These are phyloP conservation scores for Dryococelus australis DNA, from an alignment of 2,888 invertebrate species.

Conservation along the genomic window DNA sequence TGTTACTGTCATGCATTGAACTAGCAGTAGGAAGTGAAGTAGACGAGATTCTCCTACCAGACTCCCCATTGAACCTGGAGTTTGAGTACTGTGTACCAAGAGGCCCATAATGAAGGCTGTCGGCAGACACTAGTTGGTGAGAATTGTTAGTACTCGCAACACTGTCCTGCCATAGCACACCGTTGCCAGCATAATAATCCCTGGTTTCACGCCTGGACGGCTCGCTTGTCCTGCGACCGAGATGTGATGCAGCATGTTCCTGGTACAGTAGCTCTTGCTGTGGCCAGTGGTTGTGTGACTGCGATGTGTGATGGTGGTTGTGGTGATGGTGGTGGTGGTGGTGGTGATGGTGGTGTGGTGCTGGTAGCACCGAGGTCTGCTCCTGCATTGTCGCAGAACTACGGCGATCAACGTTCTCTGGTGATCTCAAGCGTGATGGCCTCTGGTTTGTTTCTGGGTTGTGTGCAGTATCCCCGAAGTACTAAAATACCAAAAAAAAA, in stretches of 20 bases:
- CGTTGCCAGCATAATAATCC: background rate
- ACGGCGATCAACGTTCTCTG: constrained; percentile 54
- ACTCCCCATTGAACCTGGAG: constrained; percentile 60
- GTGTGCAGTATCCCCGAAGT: constrained; percentile 89
- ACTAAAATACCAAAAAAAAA: constrained; percentile 62
- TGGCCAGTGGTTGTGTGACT: constrained; percentile 18
- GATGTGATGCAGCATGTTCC: constrained; percentile 23
- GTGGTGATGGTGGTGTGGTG: constrained; percentile 40
- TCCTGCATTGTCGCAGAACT: constrained; percentile 32
- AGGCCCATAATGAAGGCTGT: too few species aligned
- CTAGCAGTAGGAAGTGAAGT: constrained; percentile 60
- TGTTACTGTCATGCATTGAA: constrained; percentile 61
- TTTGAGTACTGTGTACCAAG: constrained; percentile 46
- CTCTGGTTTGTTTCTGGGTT: constrained; percentile 86
- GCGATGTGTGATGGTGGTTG: constrained; percentile 18
- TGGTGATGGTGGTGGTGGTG: constrained; percentile 43
- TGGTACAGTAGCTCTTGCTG: constrained; percentile 18
- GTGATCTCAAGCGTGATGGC: constrained; percentile 57
- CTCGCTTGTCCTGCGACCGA: constrained; percentile 21
- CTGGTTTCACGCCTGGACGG: background rate
- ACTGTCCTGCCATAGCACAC: background rate
- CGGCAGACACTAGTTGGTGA: background rate
- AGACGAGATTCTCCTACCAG: constrained; percentile 66
- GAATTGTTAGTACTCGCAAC: background rate
- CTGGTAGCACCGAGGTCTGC: constrained; percentile 31